phyloP scores from a whole-genome alignment of 2,888 invertebrate genomes.

The Leucania comma region DNA sequence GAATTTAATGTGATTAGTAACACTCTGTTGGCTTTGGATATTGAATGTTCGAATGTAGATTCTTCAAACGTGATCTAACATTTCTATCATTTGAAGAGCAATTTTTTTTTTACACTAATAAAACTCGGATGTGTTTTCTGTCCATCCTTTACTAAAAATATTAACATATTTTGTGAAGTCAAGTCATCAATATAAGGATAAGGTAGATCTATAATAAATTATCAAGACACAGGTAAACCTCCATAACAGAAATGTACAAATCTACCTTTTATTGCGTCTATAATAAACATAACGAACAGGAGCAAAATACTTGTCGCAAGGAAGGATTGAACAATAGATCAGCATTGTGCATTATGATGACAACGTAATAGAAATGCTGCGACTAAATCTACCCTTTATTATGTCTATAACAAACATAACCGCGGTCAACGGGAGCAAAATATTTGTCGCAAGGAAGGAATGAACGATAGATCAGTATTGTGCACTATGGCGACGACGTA shows the following conservation, averaged over 20 bases:
- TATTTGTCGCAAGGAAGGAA: conserved; percentile 68
- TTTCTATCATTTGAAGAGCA: background rate
- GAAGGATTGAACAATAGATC: conserved; percentile 64
- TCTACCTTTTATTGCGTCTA: conserved; percentile 26
- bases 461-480: conserved; percentile 70
- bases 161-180: background rate
- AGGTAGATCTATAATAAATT: background rate
- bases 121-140: background rate
- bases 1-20: conserved; percentile 43
- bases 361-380: background rate
- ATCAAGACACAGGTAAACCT: background rate
- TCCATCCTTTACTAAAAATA: background rate
- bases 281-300: conserved; percentile 26
- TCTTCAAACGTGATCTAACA: conserved; percentile 12
- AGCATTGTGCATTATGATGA: conserved; percentile 74
- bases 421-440: conserved; percentile 65
- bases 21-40: conserved; percentile 35
- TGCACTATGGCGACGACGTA: conserved; percentile 63
- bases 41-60: conserved; percentile 25
- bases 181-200: too few relatives aligned
- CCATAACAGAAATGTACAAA: conserved; percentile 11
- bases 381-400: conserved; percentile 23
- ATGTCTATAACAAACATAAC: conserved; percentile 32
- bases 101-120: background rate
- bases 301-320: conserved; percentile 68